Conservation (phyloP, 2,888 invertebrate genomes). For the Tridacna gigas region DNA sequence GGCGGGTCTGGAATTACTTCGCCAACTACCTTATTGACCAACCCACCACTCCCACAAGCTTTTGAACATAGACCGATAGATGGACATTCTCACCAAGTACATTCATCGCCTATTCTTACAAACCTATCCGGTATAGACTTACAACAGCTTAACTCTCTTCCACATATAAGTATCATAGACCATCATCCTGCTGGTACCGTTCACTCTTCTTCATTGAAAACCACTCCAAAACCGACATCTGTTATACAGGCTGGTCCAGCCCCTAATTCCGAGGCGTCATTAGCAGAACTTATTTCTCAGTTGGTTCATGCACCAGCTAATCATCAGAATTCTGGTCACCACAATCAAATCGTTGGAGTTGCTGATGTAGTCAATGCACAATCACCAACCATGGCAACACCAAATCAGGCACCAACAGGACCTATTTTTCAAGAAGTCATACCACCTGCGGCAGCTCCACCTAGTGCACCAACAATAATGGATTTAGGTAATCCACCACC, state of each 20-base stretch:
- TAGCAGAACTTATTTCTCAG: slow-evolving; percentile 10
- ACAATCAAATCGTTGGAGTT: not conserved
- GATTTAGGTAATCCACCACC: not conserved
- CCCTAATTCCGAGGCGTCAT: not conserved
- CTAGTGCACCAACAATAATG: not conserved
- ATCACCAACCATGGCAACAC: not conserved
- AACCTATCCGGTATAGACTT: slow-evolving; percentile 14
- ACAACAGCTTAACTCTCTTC: slow-evolving; percentile 15
- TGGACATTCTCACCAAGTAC: slow-evolving; percentile 13
- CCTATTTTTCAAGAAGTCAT: not conserved
- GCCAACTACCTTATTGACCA: not conserved
- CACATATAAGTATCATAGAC: slow-evolving; percentile 16
- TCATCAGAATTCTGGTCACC: not conserved
- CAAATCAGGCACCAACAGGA: not conserved
- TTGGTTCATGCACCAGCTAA: slow-evolving; percentile 17
- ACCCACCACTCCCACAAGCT: slow-evolving; percentile 11
- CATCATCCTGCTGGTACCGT: not conserved
- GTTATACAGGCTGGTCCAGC: not conserved
- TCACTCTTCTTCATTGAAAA: not conserved
- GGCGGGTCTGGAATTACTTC: not conserved
- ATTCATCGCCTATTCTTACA: not conserved
- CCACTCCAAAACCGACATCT: not conserved
- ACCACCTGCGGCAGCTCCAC: not conserved
- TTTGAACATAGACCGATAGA: not conserved
- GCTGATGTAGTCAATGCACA: not conserved